Base-by-base conservation (phyloP, 2,797 vertebrate species). In the Malacoraja senta region DNA sequence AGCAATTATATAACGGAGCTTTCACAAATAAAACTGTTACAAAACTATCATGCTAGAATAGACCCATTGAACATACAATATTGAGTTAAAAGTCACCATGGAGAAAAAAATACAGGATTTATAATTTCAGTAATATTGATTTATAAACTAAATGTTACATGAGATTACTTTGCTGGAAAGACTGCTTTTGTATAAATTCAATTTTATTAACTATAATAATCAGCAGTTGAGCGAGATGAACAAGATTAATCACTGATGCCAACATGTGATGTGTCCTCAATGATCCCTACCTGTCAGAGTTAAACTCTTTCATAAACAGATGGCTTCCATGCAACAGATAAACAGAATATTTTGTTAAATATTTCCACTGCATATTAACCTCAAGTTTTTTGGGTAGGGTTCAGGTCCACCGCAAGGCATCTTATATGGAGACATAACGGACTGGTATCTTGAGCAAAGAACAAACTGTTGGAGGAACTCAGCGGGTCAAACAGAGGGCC, bases 381-480 rank as follows among this genome's bases (percentile, higher is more conserved):
- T 10, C 12, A 86, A 12, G 17, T 68, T n/a, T 15, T 79, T 29
- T 83, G 19, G 53, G 44, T 26, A 29, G 58, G 29, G 24, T 29
- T 83, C n/a, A 78, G 44, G 44, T 83, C 44, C 44, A 26, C 12
- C 44, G 26, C 80, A 58, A 53, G 38, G 44, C 21, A 80, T 38
- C 19, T 3, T 15, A 80, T 26, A 38, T 65, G 8, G 8, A 65
- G 17, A 19, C 15, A 19, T 71, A 83, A 44, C 44, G 44, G 91
- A 92, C 93, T 74, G 38, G 93, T 90, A 86, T 86, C 79, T 86
- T 93, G 61, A 91, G 72, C 24, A 19, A 38, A 88, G 44, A 44
- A 44, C 2, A 44, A 44, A 2, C 44, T 2, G 44, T 44, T 44
- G 44, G 44, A 44, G 44, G 44, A 44, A 44, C 44, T 44, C 44